Base-by-base conservation (phyloP, 2,888 invertebrate species). In the Lithophane leautieri region DNA sequence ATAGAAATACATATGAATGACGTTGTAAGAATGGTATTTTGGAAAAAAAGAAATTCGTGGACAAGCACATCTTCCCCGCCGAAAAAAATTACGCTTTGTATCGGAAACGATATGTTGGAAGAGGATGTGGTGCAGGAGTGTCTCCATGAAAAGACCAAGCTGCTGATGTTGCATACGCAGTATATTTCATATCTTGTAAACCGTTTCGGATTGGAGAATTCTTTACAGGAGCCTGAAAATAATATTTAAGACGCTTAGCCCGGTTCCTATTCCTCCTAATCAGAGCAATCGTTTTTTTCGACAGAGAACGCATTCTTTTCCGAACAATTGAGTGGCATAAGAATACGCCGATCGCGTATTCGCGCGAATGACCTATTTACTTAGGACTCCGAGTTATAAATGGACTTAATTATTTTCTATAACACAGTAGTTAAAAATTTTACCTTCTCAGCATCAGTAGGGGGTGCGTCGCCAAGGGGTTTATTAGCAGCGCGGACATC, bases 81-180 rank as follows among this genome's bases (percentile, higher is more conserved):
- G 8, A 40, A 58, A 63, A 8, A 19, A 50, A 58, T 74, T 73
- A 83, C 22, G 11, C 71, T 71, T 60, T 83, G 58, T 69, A 68
- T 62, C 77, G 77, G 22, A 44, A 67, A 69, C 83, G 81, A 69
- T 87, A 80, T 22, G 82, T 77, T 58, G 81, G 11, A 54, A 40
- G 62, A 47, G 87, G 69, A 52, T 76, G 82, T 7, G 89, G 85
- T 1, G 79, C 77, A 50, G 84, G 78, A 34, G 87, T 81, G 16
- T 70, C 86, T 56, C 95, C 95, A 78, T 96, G 95, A 79, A 96
- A 96, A 1, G 93, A 91, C 96, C 96, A 94, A n/a, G 94, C 92
- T 19, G 94, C 89, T 19, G 94, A 90, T 3, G 90, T 88, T 19
- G 93, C 91, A 81, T 94, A 94, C 0, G 95, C 89, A 3, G 95